These are phyloP conservation scores for Smittia aterrima DNA, from an alignment of 2,888 invertebrate genomes.

Conservation along the genomic window DNA sequence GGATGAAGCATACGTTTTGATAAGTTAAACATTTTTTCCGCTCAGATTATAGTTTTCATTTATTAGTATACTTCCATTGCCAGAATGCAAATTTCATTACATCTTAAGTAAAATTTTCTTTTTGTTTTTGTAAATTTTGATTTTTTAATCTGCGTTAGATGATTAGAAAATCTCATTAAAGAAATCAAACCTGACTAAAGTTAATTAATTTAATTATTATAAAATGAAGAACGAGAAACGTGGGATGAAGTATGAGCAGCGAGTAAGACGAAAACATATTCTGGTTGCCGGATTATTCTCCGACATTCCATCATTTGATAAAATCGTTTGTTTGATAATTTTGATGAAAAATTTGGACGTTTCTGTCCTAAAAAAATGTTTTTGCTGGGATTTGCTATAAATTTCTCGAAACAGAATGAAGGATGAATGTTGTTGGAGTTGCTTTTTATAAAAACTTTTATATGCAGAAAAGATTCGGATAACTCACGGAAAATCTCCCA, in stretches of 20 bases:
- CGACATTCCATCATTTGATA: slow-evolving; percentile 2
- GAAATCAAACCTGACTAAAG: slow-evolving; percentile 16
- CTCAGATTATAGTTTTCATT: neutral
- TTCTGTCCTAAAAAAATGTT: neutral
- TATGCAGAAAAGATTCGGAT: neutral
- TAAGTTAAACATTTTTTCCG: too few species aligned
- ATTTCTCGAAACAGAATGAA: neutral
- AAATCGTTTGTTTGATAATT: neutral
- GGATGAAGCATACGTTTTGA: too few species aligned
- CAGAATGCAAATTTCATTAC: neutral
- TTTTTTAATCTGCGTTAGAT: neutral
- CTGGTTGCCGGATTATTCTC: slow-evolving; percentile 7
- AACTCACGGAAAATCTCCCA: neutral
- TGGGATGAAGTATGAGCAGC: neutral
- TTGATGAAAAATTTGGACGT: neutral
- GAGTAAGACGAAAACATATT: neutral
- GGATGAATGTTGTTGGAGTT: slow-evolving; percentile 4
- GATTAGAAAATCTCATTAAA: neutral
- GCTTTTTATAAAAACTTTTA: slow-evolving; percentile 18
- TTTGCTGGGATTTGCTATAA: neutral
- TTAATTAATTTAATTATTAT: neutral
- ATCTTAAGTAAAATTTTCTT: neutral
- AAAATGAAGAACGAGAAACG: neutral
- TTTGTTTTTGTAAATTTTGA: neutral
- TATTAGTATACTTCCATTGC: too few species aligned